A percentile compares a stretch with the other conserved stretches of the same genome.
Evolutionary conservation across 2,888 invertebrate species (phyloP).

Genomic region (Omphaloscelis lunosa): DNA sequence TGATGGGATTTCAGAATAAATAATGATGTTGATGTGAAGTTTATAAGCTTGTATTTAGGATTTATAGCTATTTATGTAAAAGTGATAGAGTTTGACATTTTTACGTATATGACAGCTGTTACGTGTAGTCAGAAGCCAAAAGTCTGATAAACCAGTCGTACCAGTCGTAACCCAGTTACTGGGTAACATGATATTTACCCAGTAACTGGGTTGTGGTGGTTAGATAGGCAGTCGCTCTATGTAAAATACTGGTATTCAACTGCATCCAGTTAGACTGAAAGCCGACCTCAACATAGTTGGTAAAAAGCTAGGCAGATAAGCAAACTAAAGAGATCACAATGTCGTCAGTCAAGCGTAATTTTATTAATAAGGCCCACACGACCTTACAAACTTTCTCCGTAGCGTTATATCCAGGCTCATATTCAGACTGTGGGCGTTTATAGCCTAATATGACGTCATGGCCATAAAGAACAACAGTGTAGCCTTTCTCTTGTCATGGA

Average conservation of each 20-base stretch:
- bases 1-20: neutral
- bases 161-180: no score
- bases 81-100: neutral
- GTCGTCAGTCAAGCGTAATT: slow-evolving; percentile 28
- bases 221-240: neutral
- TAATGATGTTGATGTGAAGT: neutral
- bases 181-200: neutral
- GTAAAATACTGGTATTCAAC: no score
- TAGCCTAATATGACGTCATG: slow-evolving; percentile 28
- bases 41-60: no score
- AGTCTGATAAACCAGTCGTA: neutral
- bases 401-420: neutral
- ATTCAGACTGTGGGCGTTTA: slow-evolving; percentile 22
- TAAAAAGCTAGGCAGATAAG: neutral
- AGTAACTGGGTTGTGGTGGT: neutral
- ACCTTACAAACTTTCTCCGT: slow-evolving; percentile 33
- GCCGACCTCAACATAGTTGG: neutral
- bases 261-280: neutral
- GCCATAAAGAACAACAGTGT: slow-evolving; percentile 49
- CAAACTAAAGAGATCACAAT: slow-evolving; percentile 29
- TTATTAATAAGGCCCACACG: slow-evolving; percentile 43
- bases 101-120: no score
- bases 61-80: neutral
- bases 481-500: slow-evolving; percentile 26
- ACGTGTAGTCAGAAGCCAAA: neutral